These are phyloP conservation scores for Orthonyx spaldingii DNA, from an alignment of 2,113 vertebrate species.

Conservation along the genomic window DNA sequence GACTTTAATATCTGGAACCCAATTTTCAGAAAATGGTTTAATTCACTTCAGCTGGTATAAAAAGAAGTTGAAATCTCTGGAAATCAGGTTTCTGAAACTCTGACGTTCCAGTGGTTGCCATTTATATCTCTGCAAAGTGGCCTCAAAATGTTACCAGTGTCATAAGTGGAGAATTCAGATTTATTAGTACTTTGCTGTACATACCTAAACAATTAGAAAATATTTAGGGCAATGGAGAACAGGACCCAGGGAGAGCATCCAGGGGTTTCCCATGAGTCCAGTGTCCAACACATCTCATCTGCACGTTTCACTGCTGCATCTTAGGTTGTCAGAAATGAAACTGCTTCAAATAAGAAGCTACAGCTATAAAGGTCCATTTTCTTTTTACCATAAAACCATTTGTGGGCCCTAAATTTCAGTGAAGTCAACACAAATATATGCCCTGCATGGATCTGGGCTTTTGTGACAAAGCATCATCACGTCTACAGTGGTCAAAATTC, in stretches of 20 bases:
- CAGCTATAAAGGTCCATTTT: not conserved
- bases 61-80: not conserved
- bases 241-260: not conserved
- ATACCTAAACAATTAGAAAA: not conserved
- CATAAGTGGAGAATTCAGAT: not conserved
- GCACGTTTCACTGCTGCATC: not conserved
- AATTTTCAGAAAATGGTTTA: not conserved
- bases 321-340: not conserved
- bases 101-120: not conserved
- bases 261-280: not conserved
- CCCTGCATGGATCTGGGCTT: not conserved
- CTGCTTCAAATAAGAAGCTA: not conserved
- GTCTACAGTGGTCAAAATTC: not conserved
- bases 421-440: not conserved
- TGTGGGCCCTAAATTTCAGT: not conserved
- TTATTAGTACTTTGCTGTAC: not conserved
- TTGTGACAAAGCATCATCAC: not conserved
- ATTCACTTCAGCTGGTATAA: not conserved
- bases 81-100: not conserved
- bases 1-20: not conserved
- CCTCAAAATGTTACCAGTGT: not conserved
- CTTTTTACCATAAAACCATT: not conserved
- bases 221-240: not conserved
- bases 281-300: not conserved
- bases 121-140: not conserved